Base-by-base conservation (phyloP, 1,140 invertebrate genomes). In the Metopolophium dirhodum region DNA sequence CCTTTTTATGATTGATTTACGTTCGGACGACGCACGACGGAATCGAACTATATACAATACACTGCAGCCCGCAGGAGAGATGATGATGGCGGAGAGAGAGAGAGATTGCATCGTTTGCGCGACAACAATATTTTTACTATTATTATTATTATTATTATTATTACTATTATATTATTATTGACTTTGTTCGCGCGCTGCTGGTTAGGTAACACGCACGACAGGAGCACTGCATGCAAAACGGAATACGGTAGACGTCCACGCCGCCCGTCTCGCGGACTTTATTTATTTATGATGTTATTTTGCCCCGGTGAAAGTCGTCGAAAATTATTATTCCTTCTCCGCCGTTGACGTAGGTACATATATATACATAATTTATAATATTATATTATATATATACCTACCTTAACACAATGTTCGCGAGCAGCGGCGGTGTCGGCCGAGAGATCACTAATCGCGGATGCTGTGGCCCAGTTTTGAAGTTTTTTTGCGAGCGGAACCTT, bases 281-380 rank as follows among this genome's bases (percentile, higher is more conserved):
- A 88, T 54, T 47, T 87, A 87, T 87, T 87, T 49, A 86, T 57
- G 45, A 86, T 47, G 26, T 47, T 49, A n/a, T 49, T 61, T 90
- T 61, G 35, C 37, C 49, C 18, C 68, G 90, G 90, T 77, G 90
- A 91, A 91, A 91, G 90, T 82, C 57, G 45, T 82, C 61, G 90
- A 82, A 91, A 82, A 91, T 91, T 82, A 91, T 82, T 91, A 91
- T 91, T 91, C 90, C 3, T 35, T 91, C 68, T 47, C 37, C 35
- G 57, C 14, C 7, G 35, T 68, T 54, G 49, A 61, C 89, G 26
- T 37, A 37, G 37, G 37, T 35, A 30, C 14, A 30, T 0, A 30
- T 11, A 22, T 35, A 54, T 11, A 37, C 14, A 23, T 37, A 30
- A 20, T 37, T 9, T 45, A 91, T n/a, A 22, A 88, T 88, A 51